These are phyloP conservation scores for Xerus rutilus DNA, from an alignment of 2,797 vertebrate genomes.

Conservation along the genomic window DNA sequence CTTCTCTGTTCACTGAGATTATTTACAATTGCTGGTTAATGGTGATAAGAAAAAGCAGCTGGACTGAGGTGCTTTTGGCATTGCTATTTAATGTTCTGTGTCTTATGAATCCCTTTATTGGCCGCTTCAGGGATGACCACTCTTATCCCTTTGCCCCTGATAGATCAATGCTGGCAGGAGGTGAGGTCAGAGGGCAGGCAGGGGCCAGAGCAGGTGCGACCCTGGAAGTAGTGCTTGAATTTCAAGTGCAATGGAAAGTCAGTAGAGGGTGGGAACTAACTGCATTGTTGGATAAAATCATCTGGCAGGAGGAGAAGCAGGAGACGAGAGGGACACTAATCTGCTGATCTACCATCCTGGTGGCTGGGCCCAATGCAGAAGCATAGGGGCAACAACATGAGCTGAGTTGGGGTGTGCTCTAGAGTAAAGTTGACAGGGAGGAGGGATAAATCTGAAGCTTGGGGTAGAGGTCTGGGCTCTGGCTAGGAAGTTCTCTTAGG, in stretches of 20 bases:
- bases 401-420: not conserved
- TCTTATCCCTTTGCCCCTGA: not conserved
- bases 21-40: not conserved
- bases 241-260: not conserved
- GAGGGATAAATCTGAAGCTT: not conserved
- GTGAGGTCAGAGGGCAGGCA: not conserved
- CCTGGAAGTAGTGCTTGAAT: not conserved
- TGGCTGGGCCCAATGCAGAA: not conserved
- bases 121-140: not conserved
- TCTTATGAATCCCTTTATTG: not conserved
- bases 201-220: not conserved
- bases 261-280: not conserved
- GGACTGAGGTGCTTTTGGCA: not conserved
- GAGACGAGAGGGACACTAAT: not conserved
- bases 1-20: not conserved
- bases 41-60: not conserved
- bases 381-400: accelerated
- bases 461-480: not conserved
- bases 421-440: not conserved
- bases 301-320: not conserved
- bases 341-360: not conserved
- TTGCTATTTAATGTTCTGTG: not conserved
- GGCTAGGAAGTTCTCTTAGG: not conserved
- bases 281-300: not conserved
- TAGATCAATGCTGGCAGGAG: not conserved